Evolutionary conservation across 2,888 invertebrate species (phyloP).

Genomic region (Thymelicus sylvestris): DNA sequence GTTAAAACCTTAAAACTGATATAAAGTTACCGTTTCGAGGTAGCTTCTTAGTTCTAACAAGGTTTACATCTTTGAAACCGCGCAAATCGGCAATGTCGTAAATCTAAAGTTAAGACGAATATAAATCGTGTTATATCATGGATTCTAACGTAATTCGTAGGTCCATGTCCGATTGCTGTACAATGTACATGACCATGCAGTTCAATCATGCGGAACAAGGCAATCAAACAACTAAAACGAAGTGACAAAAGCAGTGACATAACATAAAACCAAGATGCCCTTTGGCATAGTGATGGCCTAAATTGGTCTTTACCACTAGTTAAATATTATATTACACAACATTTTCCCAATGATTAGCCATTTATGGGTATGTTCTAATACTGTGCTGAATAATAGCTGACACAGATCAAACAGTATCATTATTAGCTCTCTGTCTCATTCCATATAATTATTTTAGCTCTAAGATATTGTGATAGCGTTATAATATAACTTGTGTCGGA

Average conservation of each 20-base stretch:
- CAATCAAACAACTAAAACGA: conserved; percentile 2
- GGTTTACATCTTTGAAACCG: too few relatives aligned
- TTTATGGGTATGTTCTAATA: background rate
- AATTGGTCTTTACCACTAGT: conserved; percentile 9
- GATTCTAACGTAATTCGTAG: background rate
- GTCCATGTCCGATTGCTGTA: conserved; percentile 48
- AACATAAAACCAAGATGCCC: conserved; percentile 17
- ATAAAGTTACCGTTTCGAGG: too few relatives aligned
- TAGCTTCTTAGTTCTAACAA: too few relatives aligned
- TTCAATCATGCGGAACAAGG: conserved; percentile 58
- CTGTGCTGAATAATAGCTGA: background rate
- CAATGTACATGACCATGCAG: conserved; percentile 59
- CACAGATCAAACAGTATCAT: background rate
- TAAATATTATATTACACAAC: conserved; percentile 5
- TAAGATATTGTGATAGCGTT: background rate
- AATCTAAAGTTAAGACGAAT: background rate
- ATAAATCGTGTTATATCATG: background rate
- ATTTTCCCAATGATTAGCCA: background rate
- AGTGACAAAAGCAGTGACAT: conserved; percentile 24
- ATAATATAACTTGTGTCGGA: conserved; percentile 20
- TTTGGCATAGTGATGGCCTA: conserved; percentile 18
- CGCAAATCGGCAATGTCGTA: too few relatives aligned
- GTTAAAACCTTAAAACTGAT: too few relatives aligned
- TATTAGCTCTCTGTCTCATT: background rate
- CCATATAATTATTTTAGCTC: conserved; percentile 11